A percentile compares a stretch with the other conserved stretches of the same genome.
These are phyloP conservation scores for Poecile atricapillus DNA, from an alignment of 2,113 vertebrate genomes.

Conservation along the genomic window DNA sequence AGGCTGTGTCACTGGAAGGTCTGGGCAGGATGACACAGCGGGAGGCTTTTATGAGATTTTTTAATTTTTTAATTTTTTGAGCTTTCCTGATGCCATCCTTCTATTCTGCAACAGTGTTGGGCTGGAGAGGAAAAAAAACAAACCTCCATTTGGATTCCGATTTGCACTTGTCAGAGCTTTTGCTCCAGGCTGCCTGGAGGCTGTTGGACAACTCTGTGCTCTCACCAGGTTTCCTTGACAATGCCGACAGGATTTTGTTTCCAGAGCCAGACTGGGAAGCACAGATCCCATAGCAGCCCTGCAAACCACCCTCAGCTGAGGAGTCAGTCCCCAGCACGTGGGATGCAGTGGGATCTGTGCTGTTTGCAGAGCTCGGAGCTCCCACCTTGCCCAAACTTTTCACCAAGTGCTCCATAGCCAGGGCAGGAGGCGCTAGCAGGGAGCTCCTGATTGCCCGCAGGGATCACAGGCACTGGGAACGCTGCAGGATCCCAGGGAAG, in stretches of 20 bases:
- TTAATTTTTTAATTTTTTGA: neutral
- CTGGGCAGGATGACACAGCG: neutral
- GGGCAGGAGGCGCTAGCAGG: neutral
- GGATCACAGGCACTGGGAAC: neutral
- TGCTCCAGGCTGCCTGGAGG: conserved; percentile 51
- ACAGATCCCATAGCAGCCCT: neutral
- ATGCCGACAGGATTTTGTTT: neutral
- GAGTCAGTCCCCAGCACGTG: neutral
- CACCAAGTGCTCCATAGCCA: neutral
- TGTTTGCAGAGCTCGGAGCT: fast-evolving
- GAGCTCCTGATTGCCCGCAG: neutral
- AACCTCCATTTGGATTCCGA: neutral
- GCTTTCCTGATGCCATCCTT: neutral
- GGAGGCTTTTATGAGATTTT: neutral
- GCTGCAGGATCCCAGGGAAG: neutral
- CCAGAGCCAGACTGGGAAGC: neutral
- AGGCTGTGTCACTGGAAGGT: neutral
- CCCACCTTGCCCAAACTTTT: neutral
- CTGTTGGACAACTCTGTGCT: neutral
- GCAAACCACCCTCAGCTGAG: neutral
- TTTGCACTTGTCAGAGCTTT: conserved; percentile 27
- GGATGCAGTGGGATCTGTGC: neutral
- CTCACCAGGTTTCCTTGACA: conserved; percentile 18
- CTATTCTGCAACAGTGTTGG: neutral
- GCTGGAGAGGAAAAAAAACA: neutral